phyloP scores from a whole-genome alignment of 2,888 invertebrate genomes.

The Acleris sparsana region DNA sequence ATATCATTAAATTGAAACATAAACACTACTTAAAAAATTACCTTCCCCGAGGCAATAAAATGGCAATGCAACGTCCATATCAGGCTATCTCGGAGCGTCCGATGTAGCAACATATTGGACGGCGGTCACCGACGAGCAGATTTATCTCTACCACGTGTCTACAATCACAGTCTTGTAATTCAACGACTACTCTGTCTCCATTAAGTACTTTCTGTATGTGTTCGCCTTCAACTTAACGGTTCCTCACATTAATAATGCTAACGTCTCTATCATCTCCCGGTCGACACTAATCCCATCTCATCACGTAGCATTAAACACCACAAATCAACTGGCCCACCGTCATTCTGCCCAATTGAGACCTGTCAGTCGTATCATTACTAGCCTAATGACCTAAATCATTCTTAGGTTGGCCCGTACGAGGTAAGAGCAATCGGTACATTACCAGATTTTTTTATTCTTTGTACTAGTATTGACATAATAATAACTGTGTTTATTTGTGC shows the following conservation, averaged over 20 bases:
- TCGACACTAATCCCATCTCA: conserved; percentile 2
- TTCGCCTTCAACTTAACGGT: conserved; percentile 20
- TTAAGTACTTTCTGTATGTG: conserved; percentile 13
- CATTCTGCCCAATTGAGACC: not conserved
- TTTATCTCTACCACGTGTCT: conserved; percentile 26
- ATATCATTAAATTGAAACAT: conserved; percentile 4
- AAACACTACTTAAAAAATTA: conserved; percentile 1
- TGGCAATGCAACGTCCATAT: conserved; percentile 11
- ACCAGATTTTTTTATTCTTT: no score
- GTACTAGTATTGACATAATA: no score
- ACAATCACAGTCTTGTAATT: conserved; percentile 27
- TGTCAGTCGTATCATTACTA: not conserved
- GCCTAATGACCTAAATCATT: not conserved
- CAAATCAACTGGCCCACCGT: conserved; percentile 4
- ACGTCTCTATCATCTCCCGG: conserved; percentile 19
- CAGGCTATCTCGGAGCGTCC: conserved; percentile 17
- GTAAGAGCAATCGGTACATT: no score
- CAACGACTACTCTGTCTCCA: conserved; percentile 26
- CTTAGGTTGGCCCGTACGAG: not conserved
- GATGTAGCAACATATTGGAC: conserved; percentile 22
- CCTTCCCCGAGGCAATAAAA: conserved; percentile 10
- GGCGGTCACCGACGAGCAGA: conserved; percentile 23
- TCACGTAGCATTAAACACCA: conserved; percentile 7
- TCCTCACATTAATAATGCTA: not conserved
- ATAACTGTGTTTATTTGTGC: no score